These are phyloP conservation scores for Ovis canadensis DNA, from an alignment of 2,113 vertebrate species.

Conservation along the genomic window DNA sequence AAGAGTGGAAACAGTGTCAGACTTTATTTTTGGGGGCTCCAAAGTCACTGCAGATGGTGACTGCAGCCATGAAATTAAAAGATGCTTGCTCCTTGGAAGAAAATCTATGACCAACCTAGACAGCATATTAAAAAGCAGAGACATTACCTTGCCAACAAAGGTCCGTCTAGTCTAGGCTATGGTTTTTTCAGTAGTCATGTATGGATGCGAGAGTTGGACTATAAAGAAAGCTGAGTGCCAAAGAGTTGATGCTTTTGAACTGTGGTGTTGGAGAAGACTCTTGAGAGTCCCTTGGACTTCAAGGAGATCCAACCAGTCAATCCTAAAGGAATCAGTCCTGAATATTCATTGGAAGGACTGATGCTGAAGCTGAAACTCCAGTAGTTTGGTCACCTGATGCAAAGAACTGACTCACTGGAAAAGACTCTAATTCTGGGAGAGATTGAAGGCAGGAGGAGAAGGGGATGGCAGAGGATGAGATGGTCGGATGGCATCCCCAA, in stretches of 20 bases:
- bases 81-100: neutral
- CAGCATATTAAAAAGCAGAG: neutral
- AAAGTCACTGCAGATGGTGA: neutral
- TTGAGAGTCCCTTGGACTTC: neutral
- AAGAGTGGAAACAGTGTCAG: neutral
- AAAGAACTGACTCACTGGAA: neutral
- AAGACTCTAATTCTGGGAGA: neutral
- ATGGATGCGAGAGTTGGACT: neutral
- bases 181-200: neutral
- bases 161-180: accelerated
- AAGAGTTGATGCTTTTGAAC: neutral
- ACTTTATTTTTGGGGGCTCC: neutral
- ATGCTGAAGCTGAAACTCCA: neutral
- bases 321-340: neutral
- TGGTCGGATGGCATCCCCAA: neutral
- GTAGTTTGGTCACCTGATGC: neutral
- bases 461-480: neutral
- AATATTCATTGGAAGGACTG: neutral
- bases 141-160: neutral
- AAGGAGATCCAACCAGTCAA: neutral
- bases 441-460: neutral
- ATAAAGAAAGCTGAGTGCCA: accelerated
- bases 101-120: neutral
- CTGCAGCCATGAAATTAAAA: neutral
- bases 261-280: neutral